Evolutionary conservation across 2,113 vertebrate genomes (phyloP), one percentile per base, ranked within the genome.

Genomic region (Puffinus mauretanicus): DNA sequence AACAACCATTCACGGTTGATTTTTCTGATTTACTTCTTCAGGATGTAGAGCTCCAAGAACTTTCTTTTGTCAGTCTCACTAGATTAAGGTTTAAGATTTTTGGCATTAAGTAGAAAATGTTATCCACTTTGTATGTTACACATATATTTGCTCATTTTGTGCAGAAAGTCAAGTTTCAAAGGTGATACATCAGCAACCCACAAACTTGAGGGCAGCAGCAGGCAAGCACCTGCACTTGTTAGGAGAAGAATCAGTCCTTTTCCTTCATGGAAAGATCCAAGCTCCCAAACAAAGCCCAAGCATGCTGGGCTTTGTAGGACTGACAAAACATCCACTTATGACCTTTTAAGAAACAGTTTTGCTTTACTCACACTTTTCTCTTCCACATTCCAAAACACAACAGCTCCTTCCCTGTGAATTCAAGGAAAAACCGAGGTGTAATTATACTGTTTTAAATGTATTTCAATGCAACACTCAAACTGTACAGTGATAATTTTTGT

Each of bases 371-470:
- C 99, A 82, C 97, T 99, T 98, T 98, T 99, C 70, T 99, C 99
- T 93, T 99, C 99, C 93, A 99, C 99, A 85, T 99, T 99, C 99
- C 99, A 99, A 98, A 99, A 99, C 91, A 99, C 98, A 88, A 99
- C 98, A 44, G 99, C 99, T 47, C 99, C 99, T 98, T 99, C 99
- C 97, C 99, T 99, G 97, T 86, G 86, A 97, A 98, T 58, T 93
- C 93, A 96, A 98, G 44, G 77, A 89, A 83, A 79, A 97, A 54
- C 44, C 82, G 49, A 92, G 66, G n/a, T 90, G 88, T 96, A 94
- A 83, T 65, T 71, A 67, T 34, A 77, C 51, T 62, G n/a, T 32
- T 55, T 95, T 29, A 92, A 52, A 80, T 30, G 13, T 67, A 58
- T 70, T 93, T 91, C 78, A 75, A 64, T 30, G 40, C 57, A 86